Percentiles rank a stretch among this genome's conserved stretches.
phyloP scores from a whole-genome alignment of 2,797 vertebrate genomes.

The Melanotaenia pygmaea region DNA sequence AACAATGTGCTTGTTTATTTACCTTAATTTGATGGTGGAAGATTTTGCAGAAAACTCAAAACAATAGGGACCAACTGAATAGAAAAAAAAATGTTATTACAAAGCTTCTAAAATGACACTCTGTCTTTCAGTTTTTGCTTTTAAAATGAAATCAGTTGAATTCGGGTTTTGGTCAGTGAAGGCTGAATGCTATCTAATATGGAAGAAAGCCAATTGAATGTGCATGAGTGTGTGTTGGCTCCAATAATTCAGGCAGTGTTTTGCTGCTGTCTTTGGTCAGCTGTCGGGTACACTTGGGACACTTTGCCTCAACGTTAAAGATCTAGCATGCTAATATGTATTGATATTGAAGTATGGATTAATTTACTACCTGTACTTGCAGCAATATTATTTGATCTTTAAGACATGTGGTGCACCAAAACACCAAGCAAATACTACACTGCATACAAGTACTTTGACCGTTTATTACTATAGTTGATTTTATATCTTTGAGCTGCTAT shows the following conservation, averaged over 20 bases:
- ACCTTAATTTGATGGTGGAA: too few relatives aligned
- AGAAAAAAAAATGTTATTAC: too few relatives aligned
- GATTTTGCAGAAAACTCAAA: too few relatives aligned
- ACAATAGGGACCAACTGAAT: too few relatives aligned
- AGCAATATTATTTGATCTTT: slow-evolving; percentile 20
- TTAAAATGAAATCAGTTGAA: background rate
- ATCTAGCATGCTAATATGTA: slow-evolving; percentile 31
- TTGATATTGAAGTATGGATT: slow-evolving; percentile 27
- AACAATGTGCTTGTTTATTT: too few relatives aligned
- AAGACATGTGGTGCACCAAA: background rate
- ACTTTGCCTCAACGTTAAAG: slow-evolving; percentile 52
- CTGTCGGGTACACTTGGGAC: slow-evolving; percentile 33
- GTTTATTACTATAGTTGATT: background rate
- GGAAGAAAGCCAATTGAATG: background rate
- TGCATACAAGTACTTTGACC: background rate
- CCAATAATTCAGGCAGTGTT: slow-evolving; percentile 3
- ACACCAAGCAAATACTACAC: background rate
- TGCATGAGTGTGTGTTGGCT: background rate
- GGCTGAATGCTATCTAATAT: background rate
- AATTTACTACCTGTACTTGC: background rate
- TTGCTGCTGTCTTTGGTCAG: slow-evolving; percentile 11
- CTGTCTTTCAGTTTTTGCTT: background rate
- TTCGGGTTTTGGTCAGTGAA: background rate
- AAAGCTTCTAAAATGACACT: too few relatives aligned
- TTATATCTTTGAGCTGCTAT: background rate